Evolutionary conservation across 2,797 vertebrate genomes (phyloP).

Genomic region (Alcedo quadribrachys): DNA sequence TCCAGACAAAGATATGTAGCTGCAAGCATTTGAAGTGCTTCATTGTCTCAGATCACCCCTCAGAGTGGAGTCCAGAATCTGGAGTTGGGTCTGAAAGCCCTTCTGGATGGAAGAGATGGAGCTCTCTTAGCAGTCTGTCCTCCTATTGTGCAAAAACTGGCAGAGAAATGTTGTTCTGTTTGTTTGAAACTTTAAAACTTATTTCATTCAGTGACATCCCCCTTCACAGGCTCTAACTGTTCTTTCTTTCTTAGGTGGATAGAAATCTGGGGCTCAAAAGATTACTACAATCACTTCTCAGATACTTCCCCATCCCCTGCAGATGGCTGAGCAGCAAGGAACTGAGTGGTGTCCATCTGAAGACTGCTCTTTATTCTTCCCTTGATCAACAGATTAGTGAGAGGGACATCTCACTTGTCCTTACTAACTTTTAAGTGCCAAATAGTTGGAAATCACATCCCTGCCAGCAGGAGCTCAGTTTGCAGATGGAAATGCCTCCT

Average conservation of each 20-base stretch:
- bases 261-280: slow-evolving; percentile 62
- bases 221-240: neutral
- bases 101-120: neutral
- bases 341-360: neutral
- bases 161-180: slow-evolving; percentile 9
- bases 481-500: neutral
- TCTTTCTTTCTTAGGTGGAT: slow-evolving; percentile 69
- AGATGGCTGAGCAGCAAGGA: neutral
- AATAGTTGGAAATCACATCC: neutral
- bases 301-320: neutral
- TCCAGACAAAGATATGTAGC: neutral
- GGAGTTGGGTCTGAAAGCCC: neutral
- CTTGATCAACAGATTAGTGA: neutral
- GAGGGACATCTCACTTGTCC: neutral
- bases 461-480: neutral
- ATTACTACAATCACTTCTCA: slow-evolving; percentile 59
- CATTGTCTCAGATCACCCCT: neutral
- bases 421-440: neutral
- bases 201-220: neutral
- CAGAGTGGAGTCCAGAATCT: neutral
- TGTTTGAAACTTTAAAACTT: neutral
- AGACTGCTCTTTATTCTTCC: neutral
- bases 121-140: neutral
- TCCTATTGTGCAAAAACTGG: neutral
- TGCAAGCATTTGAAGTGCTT: neutral